Evolutionary conservation across 2,888 invertebrate genomes (phyloP), one percentile per base, ranked within the genome.

Genomic region (Ptilodon capucinus): DNA sequence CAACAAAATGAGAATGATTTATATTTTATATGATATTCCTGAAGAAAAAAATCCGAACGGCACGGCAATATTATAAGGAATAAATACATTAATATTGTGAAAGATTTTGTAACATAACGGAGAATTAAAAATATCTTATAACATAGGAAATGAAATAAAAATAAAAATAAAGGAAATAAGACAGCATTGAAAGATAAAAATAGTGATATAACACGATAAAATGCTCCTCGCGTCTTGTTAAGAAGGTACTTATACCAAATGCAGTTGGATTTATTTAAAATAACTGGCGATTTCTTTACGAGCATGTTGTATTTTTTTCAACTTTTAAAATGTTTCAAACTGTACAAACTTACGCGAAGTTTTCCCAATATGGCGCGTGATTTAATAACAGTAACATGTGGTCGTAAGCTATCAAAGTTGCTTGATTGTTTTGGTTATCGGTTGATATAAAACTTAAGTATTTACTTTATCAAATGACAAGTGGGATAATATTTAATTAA

Each of bases 361-460:
- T 68, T 67, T 61, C 55, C 56, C 74, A 78, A 76, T 73, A 70
- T 73, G 71, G 65, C 57, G 67, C 71, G 57, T 71, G 71, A 74
- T 80, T 76, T 78, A 75, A 74, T 76, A 76, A 70, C 67, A 60
- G 65, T 55, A 65, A 69, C 68, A 68, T 67, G 64, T 63, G 64
- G 62, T 49, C 59, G 53, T 53, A 54, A 65, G 71, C 57, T 63
- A 59, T 62, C 46, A 48, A 64, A 68, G 54, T 68, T 68, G 52
- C 47, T 62, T 54, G 57, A 63, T 54, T 63, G 46, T 46, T 50
- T 50, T 25, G 25, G 36, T 36, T 42, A 14, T 50, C 30, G 25
- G 36, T 36, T 42, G 16, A 28, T 48, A 51, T 42, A 47, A 46
- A 58, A 61, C 47, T 57, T 58, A 30, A 14, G 21, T 42, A 39